Conservation (phyloP, 2,888 invertebrate genomes). For the Latheticus oryzae region DNA sequence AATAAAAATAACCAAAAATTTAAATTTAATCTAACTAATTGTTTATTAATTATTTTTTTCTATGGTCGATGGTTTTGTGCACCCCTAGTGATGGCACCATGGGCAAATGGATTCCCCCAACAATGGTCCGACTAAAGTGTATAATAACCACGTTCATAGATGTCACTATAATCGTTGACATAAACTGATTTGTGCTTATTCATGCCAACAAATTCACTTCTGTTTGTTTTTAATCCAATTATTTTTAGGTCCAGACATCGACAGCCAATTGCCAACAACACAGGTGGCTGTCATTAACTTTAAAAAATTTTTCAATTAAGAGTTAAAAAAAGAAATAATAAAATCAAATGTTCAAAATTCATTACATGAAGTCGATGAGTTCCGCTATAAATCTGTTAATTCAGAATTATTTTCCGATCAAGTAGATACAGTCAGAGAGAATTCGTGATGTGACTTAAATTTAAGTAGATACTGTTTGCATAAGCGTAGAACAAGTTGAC, state of each 20-base stretch:
- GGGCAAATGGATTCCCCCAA: constrained; percentile 16
- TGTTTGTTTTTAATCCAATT: constrained; percentile 41
- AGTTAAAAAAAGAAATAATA: constrained; percentile 3
- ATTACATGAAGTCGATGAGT: neutral
- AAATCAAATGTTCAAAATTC: constrained; percentile 3
- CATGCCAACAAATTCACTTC: constrained; percentile 39
- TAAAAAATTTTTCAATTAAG: constrained; percentile 10
- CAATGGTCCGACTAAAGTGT: constrained; percentile 37
- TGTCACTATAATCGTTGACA: constrained; percentile 40
- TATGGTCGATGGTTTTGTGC: constrained; percentile 25
- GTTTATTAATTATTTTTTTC: too few relatives aligned
- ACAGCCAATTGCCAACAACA: constrained; percentile 33
- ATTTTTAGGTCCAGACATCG: constrained; percentile 31
- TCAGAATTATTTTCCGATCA: constrained; percentile 21
- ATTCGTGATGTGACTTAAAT: constrained; percentile 8
- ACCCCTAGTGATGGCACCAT: constrained; percentile 31
- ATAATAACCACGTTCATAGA: constrained; percentile 41
- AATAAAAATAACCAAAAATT: too few relatives aligned
- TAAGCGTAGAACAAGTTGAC: constrained; percentile 12
- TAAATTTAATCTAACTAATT: too few relatives aligned
- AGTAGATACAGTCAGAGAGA: constrained; percentile 3
- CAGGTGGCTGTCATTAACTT: constrained; percentile 5
- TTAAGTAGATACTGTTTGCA: constrained; percentile 1
- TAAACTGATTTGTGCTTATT: constrained; percentile 42
- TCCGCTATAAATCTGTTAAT: constrained; percentile 2